These are phyloP conservation scores for Norana najaformis DNA, from an alignment of 2,888 invertebrate genomes.

Conservation along the genomic window DNA sequence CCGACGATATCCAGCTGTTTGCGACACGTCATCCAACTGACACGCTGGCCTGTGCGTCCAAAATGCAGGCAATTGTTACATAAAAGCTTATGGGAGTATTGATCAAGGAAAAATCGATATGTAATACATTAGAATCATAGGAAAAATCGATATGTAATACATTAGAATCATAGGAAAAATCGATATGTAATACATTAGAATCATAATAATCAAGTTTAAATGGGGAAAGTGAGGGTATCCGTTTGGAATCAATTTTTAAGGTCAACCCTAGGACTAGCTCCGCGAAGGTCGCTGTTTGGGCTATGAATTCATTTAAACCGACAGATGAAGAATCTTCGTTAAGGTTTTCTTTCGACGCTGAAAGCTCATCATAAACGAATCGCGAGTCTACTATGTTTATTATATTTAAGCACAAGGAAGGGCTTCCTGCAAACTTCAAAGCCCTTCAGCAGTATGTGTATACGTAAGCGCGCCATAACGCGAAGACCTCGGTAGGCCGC, in stretches of 20 bases:
- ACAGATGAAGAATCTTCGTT: background rate
- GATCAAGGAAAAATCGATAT: too few species aligned
- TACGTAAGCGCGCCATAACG: background rate
- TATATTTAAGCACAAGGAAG: background rate
- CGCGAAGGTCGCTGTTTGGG: background rate
- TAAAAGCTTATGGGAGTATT: too few species aligned
- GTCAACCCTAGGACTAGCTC: background rate
- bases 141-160: too few species aligned
- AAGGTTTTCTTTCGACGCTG: background rate
- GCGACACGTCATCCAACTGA: too few species aligned
- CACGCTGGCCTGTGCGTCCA: too few species aligned
- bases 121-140: too few species aligned
- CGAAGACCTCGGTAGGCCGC: background rate
- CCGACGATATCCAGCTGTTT: too few species aligned
- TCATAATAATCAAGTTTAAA: background rate
- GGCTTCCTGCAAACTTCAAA: background rate
- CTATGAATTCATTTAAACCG: background rate
- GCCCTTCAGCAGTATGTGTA: background rate
- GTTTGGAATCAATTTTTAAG: background rate
- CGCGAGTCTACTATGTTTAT: background rate
- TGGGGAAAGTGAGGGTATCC: background rate
- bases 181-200: background rate
- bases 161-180: too few species aligned
- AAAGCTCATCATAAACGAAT: background rate
- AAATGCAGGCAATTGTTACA: too few species aligned